Conservation (phyloP, 2,113 vertebrate genomes). For the Todiramphus saurophagus region DNA sequence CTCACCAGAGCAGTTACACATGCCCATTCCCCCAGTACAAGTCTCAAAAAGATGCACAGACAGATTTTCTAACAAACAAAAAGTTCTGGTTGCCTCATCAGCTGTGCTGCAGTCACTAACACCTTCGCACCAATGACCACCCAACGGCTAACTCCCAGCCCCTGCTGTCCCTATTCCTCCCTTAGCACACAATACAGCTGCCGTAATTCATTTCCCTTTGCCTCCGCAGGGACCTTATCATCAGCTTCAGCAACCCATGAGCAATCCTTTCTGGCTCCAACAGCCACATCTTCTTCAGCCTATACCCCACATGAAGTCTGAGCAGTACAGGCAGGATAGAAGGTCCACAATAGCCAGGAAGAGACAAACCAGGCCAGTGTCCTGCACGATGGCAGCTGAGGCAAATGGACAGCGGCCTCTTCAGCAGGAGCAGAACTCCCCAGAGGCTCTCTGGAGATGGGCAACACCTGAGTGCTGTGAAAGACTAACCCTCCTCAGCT, state of each 20-base stretch:
- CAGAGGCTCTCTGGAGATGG: neutral
- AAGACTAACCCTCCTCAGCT: neutral
- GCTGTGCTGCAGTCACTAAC: neutral
- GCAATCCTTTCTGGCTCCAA: neutral
- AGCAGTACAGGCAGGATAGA: neutral
- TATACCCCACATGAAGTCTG: accelerated
- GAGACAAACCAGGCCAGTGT: neutral
- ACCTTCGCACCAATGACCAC: neutral
- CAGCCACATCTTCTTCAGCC: neutral
- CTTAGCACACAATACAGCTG: neutral
- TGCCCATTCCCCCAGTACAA: neutral
- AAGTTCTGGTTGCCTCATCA: neutral
- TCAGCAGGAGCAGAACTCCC: neutral
- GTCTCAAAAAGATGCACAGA: neutral
- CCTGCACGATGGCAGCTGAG: neutral
- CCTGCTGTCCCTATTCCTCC: neutral
- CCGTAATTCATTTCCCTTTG: neutral
- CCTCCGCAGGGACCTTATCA: neutral
- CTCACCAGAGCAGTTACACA: neutral
- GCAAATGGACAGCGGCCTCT: neutral
- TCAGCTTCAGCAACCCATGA: neutral
- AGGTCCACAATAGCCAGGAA: neutral
- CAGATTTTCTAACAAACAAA: neutral
- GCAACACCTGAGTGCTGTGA: neutral
- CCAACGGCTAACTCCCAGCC: neutral